phyloP scores from a whole-genome alignment of 2,888 invertebrate genomes.

The Erannis defoliaria region DNA sequence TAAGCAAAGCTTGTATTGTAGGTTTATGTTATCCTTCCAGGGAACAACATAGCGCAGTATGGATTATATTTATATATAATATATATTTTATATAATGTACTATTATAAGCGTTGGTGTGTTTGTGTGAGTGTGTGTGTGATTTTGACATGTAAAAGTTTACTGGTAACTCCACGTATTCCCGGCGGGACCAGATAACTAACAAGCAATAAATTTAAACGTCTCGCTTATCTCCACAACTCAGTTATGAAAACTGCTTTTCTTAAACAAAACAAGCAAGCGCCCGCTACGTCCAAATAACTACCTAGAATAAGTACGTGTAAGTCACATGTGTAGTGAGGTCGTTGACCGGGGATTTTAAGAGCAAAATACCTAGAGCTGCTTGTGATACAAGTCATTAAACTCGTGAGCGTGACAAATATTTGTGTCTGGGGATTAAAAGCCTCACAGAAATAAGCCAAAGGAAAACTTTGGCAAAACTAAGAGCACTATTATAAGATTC shows the following conservation, averaged over 20 bases:
- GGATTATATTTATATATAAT: too few relatives aligned
- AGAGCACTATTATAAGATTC: background rate
- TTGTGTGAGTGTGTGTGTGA: too few relatives aligned
- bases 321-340: constrained; percentile 11
- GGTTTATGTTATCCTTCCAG: too few relatives aligned
- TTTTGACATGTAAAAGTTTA: too few relatives aligned
- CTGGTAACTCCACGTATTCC: too few relatives aligned
- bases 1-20: too few relatives aligned
- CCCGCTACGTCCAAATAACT: background rate
- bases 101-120: too few relatives aligned
- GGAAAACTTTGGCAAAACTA: constrained; percentile 1
- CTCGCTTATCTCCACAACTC: too few relatives aligned
- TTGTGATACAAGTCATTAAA: constrained; percentile 26
- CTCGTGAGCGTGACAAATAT: constrained; percentile 24
- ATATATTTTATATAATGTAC: too few relatives aligned
- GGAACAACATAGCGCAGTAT: too few relatives aligned
- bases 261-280: background rate
- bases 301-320: background rate
- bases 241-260: background rate
- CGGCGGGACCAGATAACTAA: too few relatives aligned
- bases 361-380: constrained; percentile 23
- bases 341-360: constrained; percentile 22
- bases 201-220: too few relatives aligned
- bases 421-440: constrained; percentile 14
- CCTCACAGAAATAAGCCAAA: background rate